phyloP scores from a whole-genome alignment of 2,797 vertebrate genomes.

The Rousettus madagascariensis region DNA sequence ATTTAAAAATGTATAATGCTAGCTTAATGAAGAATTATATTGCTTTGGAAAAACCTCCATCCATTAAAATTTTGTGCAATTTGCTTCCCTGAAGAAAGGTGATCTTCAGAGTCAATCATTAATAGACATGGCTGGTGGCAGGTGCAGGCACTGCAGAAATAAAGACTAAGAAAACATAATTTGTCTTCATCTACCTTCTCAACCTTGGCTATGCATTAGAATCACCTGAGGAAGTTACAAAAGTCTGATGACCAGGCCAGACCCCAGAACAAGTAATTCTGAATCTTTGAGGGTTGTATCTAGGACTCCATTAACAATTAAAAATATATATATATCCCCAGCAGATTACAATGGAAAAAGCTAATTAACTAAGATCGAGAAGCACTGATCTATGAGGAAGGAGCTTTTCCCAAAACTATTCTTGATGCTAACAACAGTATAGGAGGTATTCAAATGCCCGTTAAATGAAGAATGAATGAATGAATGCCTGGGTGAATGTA shows the following conservation, averaged over 20 bases:
- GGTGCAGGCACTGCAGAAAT: not conserved
- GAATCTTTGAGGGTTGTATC: not conserved
- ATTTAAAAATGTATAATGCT: slow-evolving; percentile 21
- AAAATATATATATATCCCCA: not conserved
- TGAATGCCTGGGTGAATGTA: not conserved
- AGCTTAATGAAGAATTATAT: slow-evolving; percentile 31
- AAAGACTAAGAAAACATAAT: not conserved
- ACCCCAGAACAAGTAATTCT: not conserved
- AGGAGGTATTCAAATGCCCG: not conserved
- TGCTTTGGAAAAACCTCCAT: slow-evolving; percentile 16
- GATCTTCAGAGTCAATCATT: not conserved
- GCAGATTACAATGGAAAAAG: not conserved
- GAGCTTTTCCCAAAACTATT: not conserved
- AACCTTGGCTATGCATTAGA: not conserved
- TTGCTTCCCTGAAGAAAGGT: slow-evolving; percentile 8
- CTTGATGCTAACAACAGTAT: not conserved
- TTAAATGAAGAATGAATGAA: not conserved
- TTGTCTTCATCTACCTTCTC: not conserved
- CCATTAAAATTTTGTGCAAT: not conserved
- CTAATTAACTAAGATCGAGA: not conserved
- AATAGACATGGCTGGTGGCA: not conserved
- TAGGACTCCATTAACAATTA: not conserved
- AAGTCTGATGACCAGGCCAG: not conserved
- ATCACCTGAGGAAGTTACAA: not conserved
- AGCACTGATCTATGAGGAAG: not conserved